phyloP scores from a whole-genome alignment of 30 jellyfish, hydroid and myxozoan species.

The Chrysaora quinquecirrha region DNA sequence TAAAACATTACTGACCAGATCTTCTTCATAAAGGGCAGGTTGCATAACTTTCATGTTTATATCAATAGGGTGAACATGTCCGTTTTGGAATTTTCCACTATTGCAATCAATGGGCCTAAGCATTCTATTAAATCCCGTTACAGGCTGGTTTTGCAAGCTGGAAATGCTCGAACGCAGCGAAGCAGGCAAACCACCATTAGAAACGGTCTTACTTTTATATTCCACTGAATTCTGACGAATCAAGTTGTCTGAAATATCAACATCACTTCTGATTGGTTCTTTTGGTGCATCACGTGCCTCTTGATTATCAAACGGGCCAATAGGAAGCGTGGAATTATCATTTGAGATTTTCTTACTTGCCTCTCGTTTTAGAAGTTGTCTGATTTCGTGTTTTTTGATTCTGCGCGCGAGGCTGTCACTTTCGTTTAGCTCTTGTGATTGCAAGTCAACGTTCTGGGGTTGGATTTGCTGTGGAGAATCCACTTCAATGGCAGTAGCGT shows the following conservation, averaged over 20 bases:
- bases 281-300: neutral
- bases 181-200: neutral
- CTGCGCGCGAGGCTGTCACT: conserved; percentile 57
- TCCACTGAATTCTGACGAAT: neutral
- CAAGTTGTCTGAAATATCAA: neutral
- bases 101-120: neutral
- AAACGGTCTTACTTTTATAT: too few species aligned
- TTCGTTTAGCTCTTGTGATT: conserved; percentile 26
- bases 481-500: neutral
- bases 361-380: conserved; percentile 51
- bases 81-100: neutral
- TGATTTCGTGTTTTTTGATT: conserved; percentile 49
- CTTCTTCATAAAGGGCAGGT: neutral
- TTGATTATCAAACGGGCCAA: neutral
- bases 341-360: neutral
- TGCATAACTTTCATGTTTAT: neutral
- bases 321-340: neutral
- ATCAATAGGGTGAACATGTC: neutral
- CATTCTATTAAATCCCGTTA: neutral
- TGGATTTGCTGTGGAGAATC: neutral
- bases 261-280: neutral
- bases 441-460: neutral
- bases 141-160: neutral
- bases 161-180: neutral
- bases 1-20: neutral